These are phyloP conservation scores for Cylindroiulus punctatus DNA, from an alignment of 2,888 invertebrate species.

Conservation along the genomic window DNA sequence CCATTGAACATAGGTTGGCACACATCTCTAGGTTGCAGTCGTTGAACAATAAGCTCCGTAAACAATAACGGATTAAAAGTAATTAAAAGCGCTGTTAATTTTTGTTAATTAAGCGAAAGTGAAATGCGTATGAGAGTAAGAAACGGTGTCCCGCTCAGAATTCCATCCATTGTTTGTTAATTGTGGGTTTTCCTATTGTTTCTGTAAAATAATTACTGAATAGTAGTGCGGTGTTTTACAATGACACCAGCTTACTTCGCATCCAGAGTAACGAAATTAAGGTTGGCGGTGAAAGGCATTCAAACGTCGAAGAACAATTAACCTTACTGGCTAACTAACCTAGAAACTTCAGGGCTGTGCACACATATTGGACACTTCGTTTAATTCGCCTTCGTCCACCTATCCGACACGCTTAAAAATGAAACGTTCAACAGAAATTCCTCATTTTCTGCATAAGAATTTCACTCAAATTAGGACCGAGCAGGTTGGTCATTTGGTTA, in stretches of 20 bases:
- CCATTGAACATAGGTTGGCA: neutral
- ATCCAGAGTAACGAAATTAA: slow-evolving; percentile 8
- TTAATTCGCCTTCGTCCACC: neutral
- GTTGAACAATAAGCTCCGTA: slow-evolving; percentile 10
- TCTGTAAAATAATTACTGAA: slow-evolving; percentile 31
- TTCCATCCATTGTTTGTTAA: neutral
- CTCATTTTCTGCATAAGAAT: too few relatives aligned
- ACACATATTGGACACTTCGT: neutral
- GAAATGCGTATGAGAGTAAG: neutral
- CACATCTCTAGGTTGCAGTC: neutral
- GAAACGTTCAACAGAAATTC: too few relatives aligned
- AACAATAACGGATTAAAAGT: slow-evolving; percentile 25
- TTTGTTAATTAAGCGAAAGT: slow-evolving; percentile 12
- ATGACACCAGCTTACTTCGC: slow-evolving; percentile 32
- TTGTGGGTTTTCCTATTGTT: slow-evolving; percentile 43
- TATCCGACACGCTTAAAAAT: neutral
- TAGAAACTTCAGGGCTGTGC: neutral
- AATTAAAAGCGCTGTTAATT: slow-evolving; percentile 45
- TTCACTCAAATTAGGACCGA: too few relatives aligned
- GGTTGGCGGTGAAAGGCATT: neutral
- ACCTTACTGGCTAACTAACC: slow-evolving; percentile 19
- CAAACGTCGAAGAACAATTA: neutral
- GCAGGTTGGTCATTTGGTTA: too few relatives aligned
- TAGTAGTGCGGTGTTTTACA: slow-evolving; percentile 17
- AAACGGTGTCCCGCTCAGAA: slow-evolving; percentile 19